Conservation (phyloP, 1,140 invertebrate genomes). For the Lepidostoma basale region DNA sequence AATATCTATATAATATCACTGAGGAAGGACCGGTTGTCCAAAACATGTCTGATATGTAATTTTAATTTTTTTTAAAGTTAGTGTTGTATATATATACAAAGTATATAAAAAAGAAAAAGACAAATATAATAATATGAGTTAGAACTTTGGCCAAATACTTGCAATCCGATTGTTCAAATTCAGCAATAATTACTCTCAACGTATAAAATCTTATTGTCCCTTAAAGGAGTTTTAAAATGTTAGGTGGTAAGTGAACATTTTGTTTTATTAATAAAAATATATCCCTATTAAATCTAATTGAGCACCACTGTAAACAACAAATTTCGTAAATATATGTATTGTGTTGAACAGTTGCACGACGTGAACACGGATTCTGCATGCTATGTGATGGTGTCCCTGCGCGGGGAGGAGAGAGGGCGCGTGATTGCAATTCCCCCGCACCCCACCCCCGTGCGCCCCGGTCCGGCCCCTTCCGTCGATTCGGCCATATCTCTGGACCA, state of each 20-base stretch:
- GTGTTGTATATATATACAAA: too few relatives aligned
- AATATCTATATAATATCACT: too few relatives aligned
- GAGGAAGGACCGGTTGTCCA: too few relatives aligned
- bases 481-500: background rate
- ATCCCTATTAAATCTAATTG: background rate
- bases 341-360: constrained; percentile 28
- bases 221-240: constrained; percentile 7
- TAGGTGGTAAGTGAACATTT: background rate
- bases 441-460: constrained; percentile 10
- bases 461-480: background rate
- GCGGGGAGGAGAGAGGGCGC: constrained; percentile 48
- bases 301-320: background rate
- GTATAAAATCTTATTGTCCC: too few relatives aligned
- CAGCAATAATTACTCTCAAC: too few relatives aligned
- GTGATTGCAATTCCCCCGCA: constrained; percentile 49
- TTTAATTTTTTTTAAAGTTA: too few relatives aligned
- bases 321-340: background rate
- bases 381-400: constrained; percentile 51
- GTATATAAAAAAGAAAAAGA: too few relatives aligned
- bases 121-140: too few relatives aligned
- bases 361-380: constrained; percentile 19
- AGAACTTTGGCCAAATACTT: too few relatives aligned
- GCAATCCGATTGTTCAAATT: too few relatives aligned
- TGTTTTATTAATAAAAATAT: background rate
- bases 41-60: too few relatives aligned